phyloP scores from a whole-genome alignment of 2,113 vertebrate genomes.

The Erythrocercus mccallii region DNA sequence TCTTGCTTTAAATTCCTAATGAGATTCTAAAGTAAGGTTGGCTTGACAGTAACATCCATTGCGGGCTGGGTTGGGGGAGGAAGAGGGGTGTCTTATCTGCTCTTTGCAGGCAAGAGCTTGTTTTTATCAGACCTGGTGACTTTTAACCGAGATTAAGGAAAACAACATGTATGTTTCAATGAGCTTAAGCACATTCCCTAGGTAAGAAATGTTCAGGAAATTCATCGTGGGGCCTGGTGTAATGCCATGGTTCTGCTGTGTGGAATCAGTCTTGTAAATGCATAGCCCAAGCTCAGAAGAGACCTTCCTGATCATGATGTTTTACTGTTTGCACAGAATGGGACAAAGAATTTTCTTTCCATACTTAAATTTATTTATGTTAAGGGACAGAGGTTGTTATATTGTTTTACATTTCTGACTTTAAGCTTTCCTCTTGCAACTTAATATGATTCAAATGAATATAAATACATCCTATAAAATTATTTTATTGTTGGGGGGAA shows the following conservation, averaged over 20 bases:
- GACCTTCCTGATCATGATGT: not conserved
- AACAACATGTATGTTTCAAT: not conserved
- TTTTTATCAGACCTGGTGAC: not conserved
- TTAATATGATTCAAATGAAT: not conserved
- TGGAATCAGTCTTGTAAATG: not conserved
- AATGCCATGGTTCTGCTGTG: not conserved
- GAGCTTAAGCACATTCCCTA: not conserved
- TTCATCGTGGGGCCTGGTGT: not conserved
- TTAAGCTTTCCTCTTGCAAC: not conserved
- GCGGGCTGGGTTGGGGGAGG: not conserved
- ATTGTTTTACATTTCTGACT: not conserved
- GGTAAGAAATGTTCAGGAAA: not conserved
- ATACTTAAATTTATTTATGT: not conserved
- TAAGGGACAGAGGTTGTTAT: not conserved
- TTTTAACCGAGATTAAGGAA: not conserved
- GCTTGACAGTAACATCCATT: not conserved
- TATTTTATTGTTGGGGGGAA: not conserved
- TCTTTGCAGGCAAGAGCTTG: not conserved
- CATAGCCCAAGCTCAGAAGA: not conserved
- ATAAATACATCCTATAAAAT: not conserved
- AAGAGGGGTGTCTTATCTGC: not conserved
- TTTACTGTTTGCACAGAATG: fast-evolving
- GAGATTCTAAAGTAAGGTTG: not conserved
- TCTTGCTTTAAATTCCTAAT: not conserved
- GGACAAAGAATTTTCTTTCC: not conserved